Evolutionary conservation across 2,888 invertebrate genomes (phyloP), one percentile per base, ranked within the genome.

Genomic region (Drosophila peninsularis): DNA sequence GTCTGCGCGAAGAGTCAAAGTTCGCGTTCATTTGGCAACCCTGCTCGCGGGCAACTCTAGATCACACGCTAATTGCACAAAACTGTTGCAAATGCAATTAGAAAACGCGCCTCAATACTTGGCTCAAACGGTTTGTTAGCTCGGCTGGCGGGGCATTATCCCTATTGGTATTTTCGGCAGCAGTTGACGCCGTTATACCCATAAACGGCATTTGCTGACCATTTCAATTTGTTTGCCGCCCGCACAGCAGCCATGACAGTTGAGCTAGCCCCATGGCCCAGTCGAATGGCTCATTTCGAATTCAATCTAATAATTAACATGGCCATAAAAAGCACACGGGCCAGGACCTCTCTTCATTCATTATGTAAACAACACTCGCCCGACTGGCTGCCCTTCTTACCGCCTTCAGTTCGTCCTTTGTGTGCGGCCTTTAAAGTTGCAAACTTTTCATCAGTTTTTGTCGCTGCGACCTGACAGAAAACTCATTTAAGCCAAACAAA

Each of bases 401-500:
- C 10, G 14, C 19, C 10, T 7, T 17, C n/a, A n/a, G 5, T 10
- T 32, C 19, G n/a, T 14, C 24, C 55, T n/a, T 53, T 55, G 52
- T 61, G 30, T 45, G n/a, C 67, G 62, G 74, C 75, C 80, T 88
- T 83, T 82, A 75, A 82, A 82, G 71, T 79, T 75, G 63, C 58
- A 69, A 76, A 78, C 41, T 78, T 76, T 75, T 70, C 55, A 52
- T 74, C 78, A 61, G 68, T 70, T 75, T 63, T 66, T 68, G 54
- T 44, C 75, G 57, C 42, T 67, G 69, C 72, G 49, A 76, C 80
- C 84, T 78, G 75, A 64, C 84, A 67, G 69, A 78, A 89, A 89
- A 82, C 88, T 89, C 89, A 89, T 86, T 86, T 84, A 87, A 84
- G 82, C 80, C 89, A 89, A 89, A 75, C 89, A 85, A 85, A 87